phyloP scores from a whole-genome alignment of 2,888 invertebrate species.

The Rambutsinella grinnellia region DNA sequence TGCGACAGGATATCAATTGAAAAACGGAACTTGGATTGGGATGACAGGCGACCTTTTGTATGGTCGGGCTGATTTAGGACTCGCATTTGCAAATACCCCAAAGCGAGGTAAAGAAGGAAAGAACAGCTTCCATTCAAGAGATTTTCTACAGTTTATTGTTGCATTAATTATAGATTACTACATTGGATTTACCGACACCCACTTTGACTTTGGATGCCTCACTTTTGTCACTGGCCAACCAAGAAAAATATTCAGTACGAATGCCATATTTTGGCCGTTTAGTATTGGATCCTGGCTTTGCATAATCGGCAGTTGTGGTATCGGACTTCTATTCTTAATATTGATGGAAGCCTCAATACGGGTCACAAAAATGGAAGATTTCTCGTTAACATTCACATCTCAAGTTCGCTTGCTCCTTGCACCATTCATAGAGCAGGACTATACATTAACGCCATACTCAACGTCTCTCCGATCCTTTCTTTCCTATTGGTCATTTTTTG shows the following conservation, averaged over 20 bases:
- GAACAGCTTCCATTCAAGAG: too few relatives aligned
- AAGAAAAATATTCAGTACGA: conserved; percentile 15
- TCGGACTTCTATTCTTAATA: background rate
- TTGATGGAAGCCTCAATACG: background rate
- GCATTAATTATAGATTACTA: too few relatives aligned
- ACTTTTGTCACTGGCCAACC: conserved; percentile 54
- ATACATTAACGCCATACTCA: background rate
- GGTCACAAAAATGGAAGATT: background rate
- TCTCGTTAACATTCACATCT: background rate
- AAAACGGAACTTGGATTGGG: conserved; percentile 59
- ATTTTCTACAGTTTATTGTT: too few relatives aligned
- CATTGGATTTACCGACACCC: conserved; percentile 30
- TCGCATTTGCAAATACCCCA: conserved; percentile 42
- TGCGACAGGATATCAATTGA: conserved; percentile 49
- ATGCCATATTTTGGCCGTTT: conserved; percentile 49
- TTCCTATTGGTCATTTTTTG: conserved; percentile 35
- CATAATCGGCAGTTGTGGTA: background rate
- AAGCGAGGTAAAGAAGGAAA: conserved; percentile 43
- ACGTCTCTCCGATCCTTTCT: conserved; percentile 20
- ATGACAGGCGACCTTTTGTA: conserved; percentile 40
- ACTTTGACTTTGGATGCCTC: conserved; percentile 43
- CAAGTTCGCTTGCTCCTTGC: conserved; percentile 7
- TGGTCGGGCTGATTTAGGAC: conserved; percentile 40
- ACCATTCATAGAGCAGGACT: conserved; percentile 49
- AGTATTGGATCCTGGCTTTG: conserved; percentile 17